Conservation (phyloP, 2,797 vertebrate genomes). For the Ptychobarbus kaznakovi region DNA sequence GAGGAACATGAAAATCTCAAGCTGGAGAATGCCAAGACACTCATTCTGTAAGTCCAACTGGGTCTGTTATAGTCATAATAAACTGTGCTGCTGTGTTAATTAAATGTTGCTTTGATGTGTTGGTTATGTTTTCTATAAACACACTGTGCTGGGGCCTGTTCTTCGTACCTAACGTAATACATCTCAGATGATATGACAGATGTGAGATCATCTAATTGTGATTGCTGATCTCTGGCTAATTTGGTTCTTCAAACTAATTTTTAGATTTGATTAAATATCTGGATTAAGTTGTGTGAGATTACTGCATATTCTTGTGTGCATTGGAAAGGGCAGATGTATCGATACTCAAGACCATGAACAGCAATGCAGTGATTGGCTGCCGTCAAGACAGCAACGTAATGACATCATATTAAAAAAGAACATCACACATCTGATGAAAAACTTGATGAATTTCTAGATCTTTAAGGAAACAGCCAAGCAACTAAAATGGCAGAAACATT, state of each 20-base stretch:
- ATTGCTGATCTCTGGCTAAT: not conserved
- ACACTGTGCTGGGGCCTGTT: not conserved
- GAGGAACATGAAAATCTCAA: conserved; percentile 80
- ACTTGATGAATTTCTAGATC: not conserved
- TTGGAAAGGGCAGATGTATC: not conserved
- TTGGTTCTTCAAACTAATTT: not conserved
- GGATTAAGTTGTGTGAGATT: not conserved
- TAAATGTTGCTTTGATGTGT: not conserved
- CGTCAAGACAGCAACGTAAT: not conserved
- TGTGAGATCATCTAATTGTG: not conserved
- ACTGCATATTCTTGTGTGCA: not conserved
- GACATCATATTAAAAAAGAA: not conserved
- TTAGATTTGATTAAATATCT: not conserved
- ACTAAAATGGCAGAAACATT: not conserved
- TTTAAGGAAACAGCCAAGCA: not conserved
- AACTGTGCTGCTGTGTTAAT: not conserved
- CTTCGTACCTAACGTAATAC: not conserved
- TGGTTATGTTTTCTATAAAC: not conserved
- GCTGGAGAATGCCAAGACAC: conserved; percentile 81
- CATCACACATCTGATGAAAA: not conserved
- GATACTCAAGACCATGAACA: not conserved
- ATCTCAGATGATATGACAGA: not conserved
- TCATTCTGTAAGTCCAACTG: conserved; percentile 78
- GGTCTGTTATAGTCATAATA: not conserved
- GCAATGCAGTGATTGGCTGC: not conserved